Evolutionary conservation across 2,888 invertebrate genomes (phyloP).

Genomic region (Rhynchonema sp.): DNA sequence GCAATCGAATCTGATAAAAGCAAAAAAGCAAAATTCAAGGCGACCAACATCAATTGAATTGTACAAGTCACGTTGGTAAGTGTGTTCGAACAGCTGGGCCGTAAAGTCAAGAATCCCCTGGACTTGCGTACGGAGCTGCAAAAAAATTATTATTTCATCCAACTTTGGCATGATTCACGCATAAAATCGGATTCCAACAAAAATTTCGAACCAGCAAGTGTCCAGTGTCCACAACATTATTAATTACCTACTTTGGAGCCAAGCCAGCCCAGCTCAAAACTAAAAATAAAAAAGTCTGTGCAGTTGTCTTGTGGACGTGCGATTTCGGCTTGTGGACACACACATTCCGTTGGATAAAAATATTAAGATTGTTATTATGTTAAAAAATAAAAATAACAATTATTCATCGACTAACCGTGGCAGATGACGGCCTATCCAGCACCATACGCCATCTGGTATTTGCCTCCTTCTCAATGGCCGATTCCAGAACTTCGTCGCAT

Average conservation of each 20-base stretch:
- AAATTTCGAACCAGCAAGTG: not conserved
- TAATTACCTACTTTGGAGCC: no score
- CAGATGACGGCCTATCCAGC: not conserved
- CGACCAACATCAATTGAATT: no score
- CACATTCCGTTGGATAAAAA: no score
- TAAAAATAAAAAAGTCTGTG: not conserved
- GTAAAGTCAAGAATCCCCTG: slow-evolving; percentile 17
- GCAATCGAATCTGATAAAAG: no score
- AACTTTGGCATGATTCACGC: not conserved
- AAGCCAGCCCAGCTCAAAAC: not conserved
- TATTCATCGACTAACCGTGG: not conserved
- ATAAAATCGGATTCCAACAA: not conserved
- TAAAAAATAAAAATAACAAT: not conserved
- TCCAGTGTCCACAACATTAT: no score
- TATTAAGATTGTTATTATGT: no score
- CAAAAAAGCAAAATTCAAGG: no score
- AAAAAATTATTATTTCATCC: not conserved
- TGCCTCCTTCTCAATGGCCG: slow-evolving; percentile 6
- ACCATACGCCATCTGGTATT: not conserved
- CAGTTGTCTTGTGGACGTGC: no score
- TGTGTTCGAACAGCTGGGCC: slow-evolving; percentile 19
- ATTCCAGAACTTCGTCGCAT: slow-evolving; percentile 17
- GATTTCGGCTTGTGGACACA: no score
- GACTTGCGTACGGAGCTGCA: not conserved
- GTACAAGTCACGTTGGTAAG: no score